These are phyloP conservation scores for Meteorus sp. DNA, from an alignment of 1,140 invertebrate genomes.

Conservation along the genomic window DNA sequence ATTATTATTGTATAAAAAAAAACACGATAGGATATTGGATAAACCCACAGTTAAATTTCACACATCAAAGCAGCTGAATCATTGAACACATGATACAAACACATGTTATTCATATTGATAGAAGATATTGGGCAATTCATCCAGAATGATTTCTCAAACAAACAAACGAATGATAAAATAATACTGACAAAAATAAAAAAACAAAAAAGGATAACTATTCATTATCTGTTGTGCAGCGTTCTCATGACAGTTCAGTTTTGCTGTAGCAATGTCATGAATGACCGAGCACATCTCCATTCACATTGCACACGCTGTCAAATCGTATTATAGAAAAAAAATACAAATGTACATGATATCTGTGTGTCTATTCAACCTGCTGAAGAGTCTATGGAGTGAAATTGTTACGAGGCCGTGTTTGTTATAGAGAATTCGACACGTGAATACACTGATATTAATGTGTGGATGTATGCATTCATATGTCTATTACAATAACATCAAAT, in stretches of 20 bases:
- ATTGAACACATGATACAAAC: too few relatives aligned
- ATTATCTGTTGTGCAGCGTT: background rate
- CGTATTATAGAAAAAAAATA: background rate
- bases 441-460: too few relatives aligned
- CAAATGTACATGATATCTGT: too few relatives aligned
- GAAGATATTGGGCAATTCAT: background rate
- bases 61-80: too few relatives aligned
- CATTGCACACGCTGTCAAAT: slow-evolving; percentile 1
- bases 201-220: background rate
- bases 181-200: too few relatives aligned
- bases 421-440: too few relatives aligned
- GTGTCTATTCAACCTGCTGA: slow-evolving; percentile 1
- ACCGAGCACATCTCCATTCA: background rate
- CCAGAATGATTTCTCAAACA: background rate
- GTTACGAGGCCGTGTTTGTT: slow-evolving; percentile 15
- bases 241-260: background rate
- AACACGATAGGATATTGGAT: too few relatives aligned
- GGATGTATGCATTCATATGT: too few relatives aligned
- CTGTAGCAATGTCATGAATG: slow-evolving; percentile 2
- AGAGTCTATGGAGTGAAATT: slow-evolving; percentile 5
- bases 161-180: too few relatives aligned
- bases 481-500: too few relatives aligned
- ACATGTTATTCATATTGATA: too few relatives aligned
- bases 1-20: background rate
- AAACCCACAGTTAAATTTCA: too few relatives aligned